Conservation (phyloP, 2,888 invertebrate genomes). For the Zaprionus lineosus region DNA sequence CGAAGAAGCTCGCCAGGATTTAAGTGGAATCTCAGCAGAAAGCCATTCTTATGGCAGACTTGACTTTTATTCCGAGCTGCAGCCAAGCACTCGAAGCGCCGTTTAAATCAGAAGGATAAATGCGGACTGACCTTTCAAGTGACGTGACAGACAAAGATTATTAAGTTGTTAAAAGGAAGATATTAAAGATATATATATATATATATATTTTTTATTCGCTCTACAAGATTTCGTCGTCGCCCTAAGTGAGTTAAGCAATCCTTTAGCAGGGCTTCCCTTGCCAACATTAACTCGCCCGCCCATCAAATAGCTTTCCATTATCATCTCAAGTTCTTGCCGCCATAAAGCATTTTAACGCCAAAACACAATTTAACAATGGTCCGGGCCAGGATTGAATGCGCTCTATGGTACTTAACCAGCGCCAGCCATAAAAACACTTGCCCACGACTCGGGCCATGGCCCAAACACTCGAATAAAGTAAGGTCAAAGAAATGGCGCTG, state of each 20-base stretch:
- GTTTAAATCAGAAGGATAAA: no score
- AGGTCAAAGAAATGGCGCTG: conserved; percentile 32
- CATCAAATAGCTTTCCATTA: conserved; percentile 55
- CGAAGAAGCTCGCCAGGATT: no score
- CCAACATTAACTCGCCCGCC: conserved; percentile 25
- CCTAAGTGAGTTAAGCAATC: conserved; percentile 29
- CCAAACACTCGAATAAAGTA: conserved; percentile 40
- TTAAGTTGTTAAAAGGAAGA: no score
- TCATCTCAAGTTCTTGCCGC: conserved; percentile 56
- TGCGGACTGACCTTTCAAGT: no score
- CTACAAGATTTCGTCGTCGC: no score
- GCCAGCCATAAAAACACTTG: conserved; percentile 62
- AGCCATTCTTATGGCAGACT: no score
- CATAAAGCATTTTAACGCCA: conserved; percentile 56
- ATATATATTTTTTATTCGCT: no score
- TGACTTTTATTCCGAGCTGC: no score
- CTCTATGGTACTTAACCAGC: conserved; percentile 22
- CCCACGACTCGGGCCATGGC: conserved; percentile 19
- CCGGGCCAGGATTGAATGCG: conserved; percentile 20
- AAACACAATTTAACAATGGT: conserved; percentile 49
- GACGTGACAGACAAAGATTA: no score
- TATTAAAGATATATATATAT: not conserved
- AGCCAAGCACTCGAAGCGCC: no score
- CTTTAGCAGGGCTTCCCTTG: conserved; percentile 22
- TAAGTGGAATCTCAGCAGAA: no score